These are phyloP conservation scores for Pseudomugil tenellus DNA, from an alignment of 2,797 vertebrate genomes.

Conservation along the genomic window DNA sequence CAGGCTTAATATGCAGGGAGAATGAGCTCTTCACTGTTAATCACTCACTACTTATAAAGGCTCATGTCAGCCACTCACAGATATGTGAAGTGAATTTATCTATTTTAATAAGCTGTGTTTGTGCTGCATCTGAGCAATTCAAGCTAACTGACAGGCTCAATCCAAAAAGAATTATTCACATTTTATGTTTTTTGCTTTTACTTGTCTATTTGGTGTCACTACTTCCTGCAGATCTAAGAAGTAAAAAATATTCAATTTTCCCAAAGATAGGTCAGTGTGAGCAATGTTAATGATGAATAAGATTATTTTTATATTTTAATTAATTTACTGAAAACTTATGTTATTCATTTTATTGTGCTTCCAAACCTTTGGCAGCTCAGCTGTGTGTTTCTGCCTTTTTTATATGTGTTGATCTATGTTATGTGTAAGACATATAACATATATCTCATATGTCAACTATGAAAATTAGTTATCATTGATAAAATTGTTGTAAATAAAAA, in stretches of 20 bases:
- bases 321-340: not conserved
- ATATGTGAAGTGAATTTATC: slow-evolving; percentile 21
- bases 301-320: not conserved
- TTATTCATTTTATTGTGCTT: not conserved
- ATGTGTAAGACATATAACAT: too few relatives aligned
- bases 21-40: slow-evolving; percentile 60
- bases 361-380: too few relatives aligned
- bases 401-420: too few relatives aligned
- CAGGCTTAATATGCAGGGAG: slow-evolving; percentile 64
- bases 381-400: too few relatives aligned
- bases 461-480: not conserved
- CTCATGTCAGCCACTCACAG: slow-evolving; percentile 33
- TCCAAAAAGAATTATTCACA: not conserved
- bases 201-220: slow-evolving; percentile 21
- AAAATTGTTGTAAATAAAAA: not conserved
- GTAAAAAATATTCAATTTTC: not conserved
- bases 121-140: not conserved
- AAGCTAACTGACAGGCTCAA: not conserved
- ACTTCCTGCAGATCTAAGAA: not conserved
- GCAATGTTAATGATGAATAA: not conserved
- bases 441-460: not conserved
- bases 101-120: not conserved
- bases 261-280: not conserved
- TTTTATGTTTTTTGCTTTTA: slow-evolving; percentile 14
- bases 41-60: slow-evolving; percentile 50